Conservation (phyloP, 2,888 invertebrate species). For the Andrena chrysosceles region DNA sequence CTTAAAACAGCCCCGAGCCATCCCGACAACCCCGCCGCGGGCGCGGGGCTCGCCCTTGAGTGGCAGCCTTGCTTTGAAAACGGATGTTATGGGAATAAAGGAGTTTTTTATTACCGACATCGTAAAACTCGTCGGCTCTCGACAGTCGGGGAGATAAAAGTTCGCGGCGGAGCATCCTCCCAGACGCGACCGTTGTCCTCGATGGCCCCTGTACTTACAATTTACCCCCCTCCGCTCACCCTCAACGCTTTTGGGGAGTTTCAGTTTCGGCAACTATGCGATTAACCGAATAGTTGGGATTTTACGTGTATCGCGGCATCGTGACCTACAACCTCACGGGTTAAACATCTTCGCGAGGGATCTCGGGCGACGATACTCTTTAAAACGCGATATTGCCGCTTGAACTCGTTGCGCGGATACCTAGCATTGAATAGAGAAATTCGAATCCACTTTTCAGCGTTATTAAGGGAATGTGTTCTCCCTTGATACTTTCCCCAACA, state of each 20-base stretch:
- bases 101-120: slow-evolving; percentile 53
- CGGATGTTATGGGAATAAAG: slow-evolving; percentile 49
- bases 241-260: not conserved
- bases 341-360: not conserved
- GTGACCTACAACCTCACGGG: not conserved
- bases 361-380: not conserved
- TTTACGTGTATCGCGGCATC: slow-evolving; percentile 16
- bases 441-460: slow-evolving; percentile 1
- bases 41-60: slow-evolving; percentile 38
- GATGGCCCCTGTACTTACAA: slow-evolving; percentile 18
- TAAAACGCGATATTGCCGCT: slow-evolving; percentile 14
- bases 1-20: slow-evolving; percentile 21
- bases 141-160: slow-evolving; percentile 56
- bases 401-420: not conserved
- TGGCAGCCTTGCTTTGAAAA: slow-evolving; percentile 41
- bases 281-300: slow-evolving; percentile 39
- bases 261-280: slow-evolving; percentile 47
- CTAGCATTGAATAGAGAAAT: not conserved
- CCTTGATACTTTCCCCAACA: not conserved
- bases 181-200: slow-evolving; percentile 27
- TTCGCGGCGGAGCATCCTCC: slow-evolving; percentile 38
- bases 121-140: slow-evolving; percentile 42
- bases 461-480: not conserved
- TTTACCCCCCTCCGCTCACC: not conserved
- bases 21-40: not conserved